phyloP scores from a whole-genome alignment of 2,888 invertebrate genomes.

The Fragum fragum region DNA sequence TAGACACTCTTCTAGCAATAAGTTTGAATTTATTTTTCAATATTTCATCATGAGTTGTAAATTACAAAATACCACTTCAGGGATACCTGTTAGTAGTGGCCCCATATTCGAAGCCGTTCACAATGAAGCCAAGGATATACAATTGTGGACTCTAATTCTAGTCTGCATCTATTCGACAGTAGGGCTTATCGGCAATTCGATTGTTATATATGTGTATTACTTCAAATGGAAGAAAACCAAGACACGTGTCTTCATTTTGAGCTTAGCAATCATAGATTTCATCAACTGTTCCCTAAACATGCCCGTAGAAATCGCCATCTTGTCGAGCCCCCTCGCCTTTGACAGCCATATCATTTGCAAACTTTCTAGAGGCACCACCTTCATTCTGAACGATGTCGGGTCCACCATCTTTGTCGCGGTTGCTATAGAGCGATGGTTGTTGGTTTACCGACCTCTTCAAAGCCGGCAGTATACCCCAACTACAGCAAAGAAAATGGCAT shows the following conservation, averaged over 20 bases:
- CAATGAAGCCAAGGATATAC: slow-evolving; percentile 25
- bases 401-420: slow-evolving; percentile 60
- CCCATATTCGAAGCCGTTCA: slow-evolving; percentile 32
- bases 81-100: slow-evolving; percentile 20
- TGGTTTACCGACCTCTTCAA: slow-evolving; percentile 55
- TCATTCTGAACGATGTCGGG: slow-evolving; percentile 61
- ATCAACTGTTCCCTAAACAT: slow-evolving; percentile 61
- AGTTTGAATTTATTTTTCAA: not conserved
- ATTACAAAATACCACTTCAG: not conserved
- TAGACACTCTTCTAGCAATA: too few species aligned
- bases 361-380: slow-evolving; percentile 54
- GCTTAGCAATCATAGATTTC: slow-evolving; percentile 50
- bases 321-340: slow-evolving; percentile 48
- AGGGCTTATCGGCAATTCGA: slow-evolving; percentile 50
- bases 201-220: slow-evolving; percentile 58
- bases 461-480: slow-evolving; percentile 51
- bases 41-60: not conserved
- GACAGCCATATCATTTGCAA: slow-evolving; percentile 59
- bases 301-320: slow-evolving; percentile 56
- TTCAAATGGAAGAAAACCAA: slow-evolving; percentile 61
- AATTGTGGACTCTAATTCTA: slow-evolving; percentile 46
- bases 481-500: slow-evolving; percentile 52
- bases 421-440: slow-evolving; percentile 60
- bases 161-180: slow-evolving; percentile 30
- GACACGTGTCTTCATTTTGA: slow-evolving; percentile 60